Base-by-base conservation (phyloP, 2,113 vertebrate species). In the Kobus ellipsiprymnus region DNA sequence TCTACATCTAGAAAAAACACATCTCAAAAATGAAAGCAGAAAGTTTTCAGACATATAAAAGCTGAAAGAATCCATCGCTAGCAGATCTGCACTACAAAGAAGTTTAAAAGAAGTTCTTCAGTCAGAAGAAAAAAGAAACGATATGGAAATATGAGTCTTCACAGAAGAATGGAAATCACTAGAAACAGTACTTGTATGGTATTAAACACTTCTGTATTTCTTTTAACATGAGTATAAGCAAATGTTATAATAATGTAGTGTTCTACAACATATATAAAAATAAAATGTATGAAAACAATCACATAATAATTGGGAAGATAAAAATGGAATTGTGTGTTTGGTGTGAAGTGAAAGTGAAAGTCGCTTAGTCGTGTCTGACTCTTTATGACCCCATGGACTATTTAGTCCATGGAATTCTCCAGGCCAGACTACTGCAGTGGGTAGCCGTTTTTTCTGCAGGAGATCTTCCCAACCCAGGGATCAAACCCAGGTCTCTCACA, bases 311-410 rank as follows among this genome's bases (percentile, higher is more conserved):
- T 82, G 57, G 57, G 33, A 91, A 50, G n/a, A 78, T 57, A 62
- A 1, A 36, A 62, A 52, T 5, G 13, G 19, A 83, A 83, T 54
- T 44, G 29, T 59, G 40, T 40, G n/a, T 83, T 67, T 55, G 13
- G 36, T 54, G 27, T 54, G 48, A 83, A 36, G 5, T 6, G 9
- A 36, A 64, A 67, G 64, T 21, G 33, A 36, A 71, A 71, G 9
- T 71, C 0, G 0, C n/a, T 71, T n/a, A 71, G 9, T 36, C 1
- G 0, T 40, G 5, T 71, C n/a, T 11, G 17, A 40, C 19, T 71
- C 10, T 71, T 71, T 71, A n/a, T 71, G n/a, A 71, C 19, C 19
- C 67, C n/a, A 71, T 12, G 19, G n/a, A 71, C 33, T 23, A 40
- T 71, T 71, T 71, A 40, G 67, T 71, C 67, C 67, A 36, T 12